A percentile compares a stretch with the other conserved stretches of the same genome.
Evolutionary conservation across 2,797 vertebrate species (phyloP).

Genomic region (Heterohyrax brucei): DNA sequence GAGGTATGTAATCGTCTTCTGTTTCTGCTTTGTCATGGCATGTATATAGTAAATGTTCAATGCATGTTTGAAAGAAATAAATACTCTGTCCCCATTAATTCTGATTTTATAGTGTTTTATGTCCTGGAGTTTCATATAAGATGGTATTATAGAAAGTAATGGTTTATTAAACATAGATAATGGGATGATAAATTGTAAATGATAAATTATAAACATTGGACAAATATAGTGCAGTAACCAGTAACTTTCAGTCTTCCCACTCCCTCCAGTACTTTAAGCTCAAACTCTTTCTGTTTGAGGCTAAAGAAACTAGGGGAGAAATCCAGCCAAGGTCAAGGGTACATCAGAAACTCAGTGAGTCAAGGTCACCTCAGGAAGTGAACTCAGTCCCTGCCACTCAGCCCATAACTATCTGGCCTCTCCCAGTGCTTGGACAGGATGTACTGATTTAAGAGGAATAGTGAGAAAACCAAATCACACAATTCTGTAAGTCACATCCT

Average conservation of each 20-base stretch:
- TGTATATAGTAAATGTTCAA: not conserved
- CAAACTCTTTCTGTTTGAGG: not conserved
- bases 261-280: not conserved
- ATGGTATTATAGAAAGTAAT: conserved; percentile 3
- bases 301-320: not conserved
- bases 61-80: not conserved
- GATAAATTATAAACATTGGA: not conserved
- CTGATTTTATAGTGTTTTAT: not conserved
- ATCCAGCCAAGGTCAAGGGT: not conserved
- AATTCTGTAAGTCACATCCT: not conserved
- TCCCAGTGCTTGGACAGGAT: not conserved
- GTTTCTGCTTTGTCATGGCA: not conserved
- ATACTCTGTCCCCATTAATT: not conserved
- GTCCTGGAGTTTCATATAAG: not conserved
- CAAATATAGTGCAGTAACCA: not conserved
- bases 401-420: not conserved
- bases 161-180: not conserved
- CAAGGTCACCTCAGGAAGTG: not conserved
- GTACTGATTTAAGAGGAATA: too few species aligned
- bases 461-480: not conserved
- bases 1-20: not conserved
- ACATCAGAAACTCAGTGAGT: not conserved
- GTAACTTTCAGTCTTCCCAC: not conserved
- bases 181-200: not conserved
- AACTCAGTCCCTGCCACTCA: not conserved